phyloP scores from a whole-genome alignment of 2,797 vertebrate species.

The Poecile montanus region DNA sequence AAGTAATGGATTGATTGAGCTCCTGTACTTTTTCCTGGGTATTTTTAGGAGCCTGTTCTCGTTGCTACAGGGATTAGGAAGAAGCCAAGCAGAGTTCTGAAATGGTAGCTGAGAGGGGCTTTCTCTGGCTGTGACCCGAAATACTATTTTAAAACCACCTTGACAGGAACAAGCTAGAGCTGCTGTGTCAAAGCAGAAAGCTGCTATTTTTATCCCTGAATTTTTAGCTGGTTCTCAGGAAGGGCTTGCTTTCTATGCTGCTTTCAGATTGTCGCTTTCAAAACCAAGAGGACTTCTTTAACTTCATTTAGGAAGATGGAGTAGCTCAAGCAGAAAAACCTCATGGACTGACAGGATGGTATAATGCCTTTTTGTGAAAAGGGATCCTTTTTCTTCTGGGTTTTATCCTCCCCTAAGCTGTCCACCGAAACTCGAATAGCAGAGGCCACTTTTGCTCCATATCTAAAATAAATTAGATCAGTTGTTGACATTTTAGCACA shows the following conservation, averaged over 20 bases:
- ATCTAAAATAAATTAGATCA: constrained; percentile 36
- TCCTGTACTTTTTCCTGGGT: not conserved
- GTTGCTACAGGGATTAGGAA: constrained; percentile 15
- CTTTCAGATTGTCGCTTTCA: not conserved
- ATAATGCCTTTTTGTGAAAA: not conserved
- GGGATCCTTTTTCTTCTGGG: not conserved
- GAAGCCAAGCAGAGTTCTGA: not conserved
- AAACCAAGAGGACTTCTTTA: not conserved
- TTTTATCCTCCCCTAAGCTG: not conserved
- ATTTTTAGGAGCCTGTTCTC: constrained; percentile 10
- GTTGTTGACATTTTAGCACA: constrained; percentile 52
- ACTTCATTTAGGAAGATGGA: not conserved
- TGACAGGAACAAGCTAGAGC: constrained; percentile 7
- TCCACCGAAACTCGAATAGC: not conserved
- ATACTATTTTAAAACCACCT: constrained; percentile 27
- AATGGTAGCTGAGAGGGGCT: constrained; percentile 12
- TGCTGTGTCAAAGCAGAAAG: not conserved
- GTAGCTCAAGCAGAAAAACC: not conserved
- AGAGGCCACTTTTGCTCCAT: not conserved
- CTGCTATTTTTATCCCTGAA: constrained; percentile 32
- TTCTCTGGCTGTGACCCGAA: not conserved
- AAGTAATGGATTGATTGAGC: constrained; percentile 34
- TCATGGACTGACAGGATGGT: not conserved
- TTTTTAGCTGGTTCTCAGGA: not conserved
- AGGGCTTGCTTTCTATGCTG: not conserved